Conservation (phyloP, 23 tunicate species). For the Pegea sp. region DNA sequence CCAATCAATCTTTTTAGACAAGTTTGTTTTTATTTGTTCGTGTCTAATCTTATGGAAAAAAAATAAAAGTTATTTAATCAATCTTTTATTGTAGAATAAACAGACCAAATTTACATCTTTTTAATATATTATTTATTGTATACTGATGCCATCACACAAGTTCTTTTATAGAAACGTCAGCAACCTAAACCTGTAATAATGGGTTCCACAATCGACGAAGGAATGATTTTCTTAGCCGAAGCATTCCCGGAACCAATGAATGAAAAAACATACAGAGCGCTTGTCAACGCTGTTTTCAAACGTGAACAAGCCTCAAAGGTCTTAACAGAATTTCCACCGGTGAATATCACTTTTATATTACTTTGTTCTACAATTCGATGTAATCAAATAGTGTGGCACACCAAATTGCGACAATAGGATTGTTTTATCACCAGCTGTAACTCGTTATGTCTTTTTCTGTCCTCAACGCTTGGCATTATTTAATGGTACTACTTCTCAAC, state of each 20-base stretch:
- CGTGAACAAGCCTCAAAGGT: neutral
- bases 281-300: conserved; percentile 27
- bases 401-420: conserved; percentile 8
- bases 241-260: conserved; percentile 31
- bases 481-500: conserved; percentile 6
- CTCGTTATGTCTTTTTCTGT: conserved; percentile 40
- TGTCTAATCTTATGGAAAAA: neutral
- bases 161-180: conserved; percentile 7
- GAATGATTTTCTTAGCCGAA: conserved; percentile 28
- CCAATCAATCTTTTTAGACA: conserved; percentile 17
- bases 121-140: too few relatives aligned
- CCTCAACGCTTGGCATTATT: conserved; percentile 27
- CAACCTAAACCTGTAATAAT: conserved; percentile 26
- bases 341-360: neutral
- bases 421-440: conserved; percentile 7
- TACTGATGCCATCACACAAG: too few relatives aligned
- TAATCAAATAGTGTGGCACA: neutral
- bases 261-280: conserved; percentile 7
- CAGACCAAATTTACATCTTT: neutral
- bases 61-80: neutral
- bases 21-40: too few relatives aligned
- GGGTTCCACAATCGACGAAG: conserved; percentile 44
- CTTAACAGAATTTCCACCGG: conserved; percentile 9
- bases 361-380: conserved; percentile 2
- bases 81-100: neutral